Evolutionary conservation across 2,888 invertebrate species (phyloP).

Genomic region (Ochropleura leucogaster): DNA sequence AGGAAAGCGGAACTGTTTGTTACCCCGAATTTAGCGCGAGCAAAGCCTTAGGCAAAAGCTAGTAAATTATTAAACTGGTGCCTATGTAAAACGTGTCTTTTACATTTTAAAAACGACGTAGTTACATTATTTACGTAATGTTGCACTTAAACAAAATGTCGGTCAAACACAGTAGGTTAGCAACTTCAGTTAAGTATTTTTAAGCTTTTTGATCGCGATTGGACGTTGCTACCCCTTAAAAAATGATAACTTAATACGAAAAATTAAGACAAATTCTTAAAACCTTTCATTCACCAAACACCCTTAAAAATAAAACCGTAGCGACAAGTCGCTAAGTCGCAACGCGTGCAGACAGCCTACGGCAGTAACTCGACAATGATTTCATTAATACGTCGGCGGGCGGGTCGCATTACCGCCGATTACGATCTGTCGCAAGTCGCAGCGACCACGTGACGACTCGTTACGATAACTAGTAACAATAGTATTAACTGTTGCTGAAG

Average conservation of each 20-base stretch:
- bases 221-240: too few species aligned
- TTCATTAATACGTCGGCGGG: constrained; percentile 60
- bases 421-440: constrained; percentile 55
- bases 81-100: too few species aligned
- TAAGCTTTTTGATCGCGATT: background rate
- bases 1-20: too few species aligned
- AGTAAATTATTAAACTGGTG: too few species aligned
- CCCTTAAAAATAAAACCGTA: constrained; percentile 3
- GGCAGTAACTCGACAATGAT: constrained; percentile 64
- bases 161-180: background rate
- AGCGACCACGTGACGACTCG: constrained; percentile 38
- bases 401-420: constrained; percentile 63
- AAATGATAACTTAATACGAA: background rate
- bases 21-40: too few species aligned
- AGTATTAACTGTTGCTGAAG: constrained; percentile 28
- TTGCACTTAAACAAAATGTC: background rate
- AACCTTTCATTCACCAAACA: constrained; percentile 9
- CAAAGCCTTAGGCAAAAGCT: too few species aligned
- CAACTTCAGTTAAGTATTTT: too few species aligned
- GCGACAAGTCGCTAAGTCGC: constrained; percentile 32
- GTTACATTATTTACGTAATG: too few species aligned
- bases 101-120: too few species aligned
- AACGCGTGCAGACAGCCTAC: constrained; percentile 46
- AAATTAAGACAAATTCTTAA: background rate
- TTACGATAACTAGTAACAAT: constrained; percentile 32